Base-by-base conservation (phyloP, 2,797 vertebrate genomes). In the Phaenicophaeus curvirostris region DNA sequence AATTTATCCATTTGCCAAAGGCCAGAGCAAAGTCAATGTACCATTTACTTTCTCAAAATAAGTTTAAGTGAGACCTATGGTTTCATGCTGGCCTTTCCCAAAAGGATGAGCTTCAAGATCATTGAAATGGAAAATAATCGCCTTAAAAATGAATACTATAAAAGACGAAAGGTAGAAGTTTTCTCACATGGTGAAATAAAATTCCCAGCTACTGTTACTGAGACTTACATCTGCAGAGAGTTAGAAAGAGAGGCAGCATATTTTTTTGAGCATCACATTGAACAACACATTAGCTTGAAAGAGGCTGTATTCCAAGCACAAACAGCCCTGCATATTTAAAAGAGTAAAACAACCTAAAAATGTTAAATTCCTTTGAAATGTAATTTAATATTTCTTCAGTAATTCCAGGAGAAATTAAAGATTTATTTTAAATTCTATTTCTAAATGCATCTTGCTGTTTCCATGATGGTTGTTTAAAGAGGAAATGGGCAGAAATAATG, bases 71-170 rank as follows among this genome's bases (percentile, higher is more conserved):
- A 95, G 44, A 57, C 39, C 65, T 71, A 50, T 0, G 0, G 33
- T 86, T 85, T 87, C 50, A 58, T 42, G 33, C 8, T 72, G 57
- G 24, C 50, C 81, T 87, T 92, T 90, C n/a, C 24, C 16, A 51
- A 68, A 90, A 54, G 11, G 30, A 76, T 46, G 63, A 93, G 27
- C 35, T 74, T 74, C 50, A 67, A 68, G 44, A 91, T 25, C 82
- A 72, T 85, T 92, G 87, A 83, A 39, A 89, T 30, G 68, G 50
- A 94, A 93, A 95, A 91, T 55, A 85, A 92, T 42, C 15, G 83
- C 42, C 82, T 83, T 54, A 58, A 86, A 91, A 89, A 87, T 66
- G 14, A 89, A 73, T 72, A 53, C 25, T 54, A 14, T 72, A 74
- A 59, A 37, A 89, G 33, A 68, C n/a, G 25, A 87, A 89, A 93